A percentile compares a stretch with the other conserved stretches of the same genome.
phyloP scores from a whole-genome alignment of 1,140 invertebrate species.

The Harpegnathos saltator region DNA sequence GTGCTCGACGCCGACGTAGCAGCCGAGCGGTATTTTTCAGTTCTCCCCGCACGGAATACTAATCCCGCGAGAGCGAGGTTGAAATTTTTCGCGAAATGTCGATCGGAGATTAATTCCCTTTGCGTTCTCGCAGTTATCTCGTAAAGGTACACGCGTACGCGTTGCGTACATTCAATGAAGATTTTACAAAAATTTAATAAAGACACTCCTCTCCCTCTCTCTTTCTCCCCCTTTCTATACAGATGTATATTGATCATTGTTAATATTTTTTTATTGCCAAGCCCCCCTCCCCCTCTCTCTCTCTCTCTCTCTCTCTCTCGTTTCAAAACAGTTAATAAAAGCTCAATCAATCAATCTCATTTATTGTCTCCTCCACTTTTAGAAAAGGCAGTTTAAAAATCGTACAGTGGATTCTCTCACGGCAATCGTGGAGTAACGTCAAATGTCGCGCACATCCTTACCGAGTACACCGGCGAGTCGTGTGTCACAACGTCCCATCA shows the following conservation, averaged over 20 bases:
- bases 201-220: not conserved
- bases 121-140: not conserved
- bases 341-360: too few species aligned
- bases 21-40: conserved; percentile 45
- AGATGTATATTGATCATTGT: too few species aligned
- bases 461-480: not conserved
- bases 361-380: too few species aligned
- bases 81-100: conserved; percentile 19
- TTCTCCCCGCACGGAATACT: conserved; percentile 28
- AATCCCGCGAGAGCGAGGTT: conserved; percentile 4
- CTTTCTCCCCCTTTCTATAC: not conserved
- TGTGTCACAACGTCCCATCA: not conserved
- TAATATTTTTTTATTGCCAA: too few species aligned
- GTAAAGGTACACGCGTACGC: not conserved
- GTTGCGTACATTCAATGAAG: not conserved
- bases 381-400: not conserved
- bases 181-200: not conserved
- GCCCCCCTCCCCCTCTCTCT: too few species aligned
- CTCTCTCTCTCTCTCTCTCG: too few species aligned
- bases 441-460: not conserved
- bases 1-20: conserved; percentile 34
- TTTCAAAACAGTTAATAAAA: too few species aligned
- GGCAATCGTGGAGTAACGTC: not conserved
- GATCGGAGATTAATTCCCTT: not conserved
- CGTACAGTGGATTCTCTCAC: not conserved